Evolutionary conservation across 2,888 invertebrate genomes (phyloP).

Genomic region (Hydriomena furcata): DNA sequence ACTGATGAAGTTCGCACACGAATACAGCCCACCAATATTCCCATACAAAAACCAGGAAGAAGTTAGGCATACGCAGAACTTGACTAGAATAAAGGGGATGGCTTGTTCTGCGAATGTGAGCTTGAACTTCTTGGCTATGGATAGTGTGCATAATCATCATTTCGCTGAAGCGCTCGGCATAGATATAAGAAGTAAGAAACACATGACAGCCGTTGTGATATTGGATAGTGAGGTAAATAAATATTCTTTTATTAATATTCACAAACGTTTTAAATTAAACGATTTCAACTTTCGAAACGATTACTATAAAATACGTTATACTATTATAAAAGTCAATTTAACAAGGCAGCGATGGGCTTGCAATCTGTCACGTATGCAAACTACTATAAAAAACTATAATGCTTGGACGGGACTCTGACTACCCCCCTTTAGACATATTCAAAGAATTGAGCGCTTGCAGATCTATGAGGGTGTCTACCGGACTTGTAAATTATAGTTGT

Average conservation of each 20-base stretch:
- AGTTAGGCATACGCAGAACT: conserved; percentile 39
- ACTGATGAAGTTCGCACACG: conserved; percentile 65
- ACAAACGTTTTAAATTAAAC: too few relatives aligned
- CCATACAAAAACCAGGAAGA: conserved; percentile 46
- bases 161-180: conserved; percentile 90
- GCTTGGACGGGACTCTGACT: too few relatives aligned
- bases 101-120: conserved; percentile 70
- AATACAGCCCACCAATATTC: conserved; percentile 60
- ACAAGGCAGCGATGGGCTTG: too few relatives aligned
- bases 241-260: background rate
- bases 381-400: too few relatives aligned
- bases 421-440: too few relatives aligned
- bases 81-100: conserved; percentile 71
- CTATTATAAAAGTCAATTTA: too few relatives aligned
- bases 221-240: conserved; percentile 86
- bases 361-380: too few relatives aligned
- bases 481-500: too few relatives aligned
- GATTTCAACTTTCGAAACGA: too few relatives aligned
- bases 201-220: conserved; percentile 87
- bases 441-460: too few relatives aligned
- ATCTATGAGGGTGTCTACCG: too few relatives aligned
- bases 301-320: too few relatives aligned
- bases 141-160: conserved; percentile 87
- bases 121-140: conserved; percentile 85
- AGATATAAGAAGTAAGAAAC: conserved; percentile 82